These are phyloP conservation scores for Calidris pugnax DNA, from an alignment of 2,113 vertebrate species.

Conservation along the genomic window DNA sequence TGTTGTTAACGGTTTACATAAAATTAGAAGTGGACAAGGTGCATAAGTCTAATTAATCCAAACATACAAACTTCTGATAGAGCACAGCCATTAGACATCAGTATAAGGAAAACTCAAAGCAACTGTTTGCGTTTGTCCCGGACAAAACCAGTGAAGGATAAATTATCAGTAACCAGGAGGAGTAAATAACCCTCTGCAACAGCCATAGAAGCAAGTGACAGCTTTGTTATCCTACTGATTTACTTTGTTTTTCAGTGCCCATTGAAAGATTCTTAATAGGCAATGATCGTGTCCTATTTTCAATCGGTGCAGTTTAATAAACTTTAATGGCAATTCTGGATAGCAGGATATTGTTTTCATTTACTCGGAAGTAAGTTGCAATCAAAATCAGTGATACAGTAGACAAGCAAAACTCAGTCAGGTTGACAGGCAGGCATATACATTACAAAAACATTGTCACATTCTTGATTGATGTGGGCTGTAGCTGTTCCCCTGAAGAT, in stretches of 20 bases:
- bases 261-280: neutral
- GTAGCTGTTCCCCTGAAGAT: neutral
- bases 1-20: neutral
- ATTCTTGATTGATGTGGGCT: neutral
- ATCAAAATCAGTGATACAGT: neutral
- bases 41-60: neutral
- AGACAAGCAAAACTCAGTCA: neutral
- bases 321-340: neutral
- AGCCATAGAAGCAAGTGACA: neutral
- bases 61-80: neutral
- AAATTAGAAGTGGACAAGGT: neutral
- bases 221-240: neutral
- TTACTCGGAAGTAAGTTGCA: neutral
- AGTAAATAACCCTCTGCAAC: neutral
- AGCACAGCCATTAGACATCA: neutral
- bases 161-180: neutral
- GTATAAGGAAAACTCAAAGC: neutral
- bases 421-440: neutral
- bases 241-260: neutral
- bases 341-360: neutral
- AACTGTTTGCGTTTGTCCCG: neutral
- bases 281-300: neutral
- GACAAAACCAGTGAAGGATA: neutral
- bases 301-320: neutral
- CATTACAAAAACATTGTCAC: neutral